phyloP scores from a whole-genome alignment of 2,113 vertebrate species.

The Emydura subglobosa region DNA sequence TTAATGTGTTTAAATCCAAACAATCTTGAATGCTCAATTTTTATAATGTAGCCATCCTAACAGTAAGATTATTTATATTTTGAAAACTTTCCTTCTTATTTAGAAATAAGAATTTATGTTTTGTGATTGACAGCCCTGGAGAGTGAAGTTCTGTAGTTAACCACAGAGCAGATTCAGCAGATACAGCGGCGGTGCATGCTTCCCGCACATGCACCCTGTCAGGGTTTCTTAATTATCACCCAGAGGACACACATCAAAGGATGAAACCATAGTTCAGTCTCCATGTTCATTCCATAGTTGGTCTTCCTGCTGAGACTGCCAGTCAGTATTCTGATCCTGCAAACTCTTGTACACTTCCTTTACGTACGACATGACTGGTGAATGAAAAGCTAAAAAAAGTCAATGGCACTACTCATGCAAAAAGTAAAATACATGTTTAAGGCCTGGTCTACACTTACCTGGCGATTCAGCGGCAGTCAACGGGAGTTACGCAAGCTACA shows the following conservation, averaged over 20 bases:
- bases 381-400: background rate
- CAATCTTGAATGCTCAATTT: background rate
- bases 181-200: background rate
- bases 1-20: background rate
- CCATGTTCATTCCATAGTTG: background rate
- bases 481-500: no score
- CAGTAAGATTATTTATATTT: background rate
- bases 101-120: background rate
- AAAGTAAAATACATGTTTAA: background rate
- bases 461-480: no score
- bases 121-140: background rate
- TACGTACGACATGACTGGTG: background rate
- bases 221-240: background rate
- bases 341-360: background rate
- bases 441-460: no score
- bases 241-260: background rate
- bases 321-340: background rate
- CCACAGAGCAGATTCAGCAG: background rate
- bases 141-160: background rate
- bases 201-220: accelerated
- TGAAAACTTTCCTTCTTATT: background rate
- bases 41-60: background rate
- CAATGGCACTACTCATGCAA: background rate
- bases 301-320: background rate
- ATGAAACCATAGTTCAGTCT: background rate